Evolutionary conservation across 2,888 invertebrate species (phyloP), one percentile per base, ranked within the genome.

Genomic region (Parascotia fuliginaria): DNA sequence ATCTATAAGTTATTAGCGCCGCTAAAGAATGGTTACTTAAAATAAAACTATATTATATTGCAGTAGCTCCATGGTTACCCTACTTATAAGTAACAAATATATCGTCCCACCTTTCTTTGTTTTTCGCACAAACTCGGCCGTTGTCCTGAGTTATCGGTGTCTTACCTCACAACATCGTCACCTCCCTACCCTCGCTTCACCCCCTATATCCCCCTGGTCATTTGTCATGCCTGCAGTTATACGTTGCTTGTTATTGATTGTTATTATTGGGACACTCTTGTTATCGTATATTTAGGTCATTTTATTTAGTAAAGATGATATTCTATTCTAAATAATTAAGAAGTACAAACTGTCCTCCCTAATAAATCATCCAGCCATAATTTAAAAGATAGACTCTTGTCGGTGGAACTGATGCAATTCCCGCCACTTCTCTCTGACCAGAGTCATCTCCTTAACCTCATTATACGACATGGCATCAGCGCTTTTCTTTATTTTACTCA

Each of bases 171-270:
- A 55, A 48, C 51, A 42, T 48, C 45, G 24, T 48, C 41, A 34
- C 14, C 19, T 39, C 37, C 28, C 54, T 12, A 16, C 45, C 32
- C 36, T 9, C 22, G 15, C 32, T 6, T 16, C 40, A 45, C 49
- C 59, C 60, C 48, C 38, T 38, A n/a, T 36, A 14, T 54, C 42
- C 49, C 60, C 64, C 37, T 43, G 65, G 71, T 74, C 78, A 77
- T 81, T 77, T 78, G 74, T 81, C 80, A 80, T 73, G 70, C 65
- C 56, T 75, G 73, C 78, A 78, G 73, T 75, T 74, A 74, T 69
- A 65, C 39, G 60, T 62, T 69, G 69, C 66, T 65, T 63, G 53
- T 63, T 77, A 81, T 79, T 77, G 79, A 80, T 76, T 78, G 70
- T 76, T 77, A 77, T 79, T 42, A 42, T 52, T 46, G 39, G 42